Percentiles rank a stretch among this genome's conserved stretches.
These are phyloP conservation scores for Coregonus sp. DNA, from an alignment of 2,797 vertebrate genomes.

Conservation along the genomic window DNA sequence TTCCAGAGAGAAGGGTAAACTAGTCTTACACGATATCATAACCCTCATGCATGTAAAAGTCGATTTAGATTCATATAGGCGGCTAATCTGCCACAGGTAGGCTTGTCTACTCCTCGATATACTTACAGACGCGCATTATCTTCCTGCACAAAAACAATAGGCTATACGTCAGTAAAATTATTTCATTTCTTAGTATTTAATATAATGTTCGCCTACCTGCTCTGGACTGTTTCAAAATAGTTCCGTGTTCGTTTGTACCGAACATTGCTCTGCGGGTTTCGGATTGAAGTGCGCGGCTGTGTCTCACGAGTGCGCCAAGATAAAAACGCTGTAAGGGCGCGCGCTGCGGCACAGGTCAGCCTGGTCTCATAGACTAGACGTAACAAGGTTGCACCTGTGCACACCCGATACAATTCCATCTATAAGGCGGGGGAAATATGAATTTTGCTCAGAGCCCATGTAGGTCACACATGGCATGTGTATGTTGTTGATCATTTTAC, in stretches of 20 bases:
- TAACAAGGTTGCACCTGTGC: neutral
- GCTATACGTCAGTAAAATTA: neutral
- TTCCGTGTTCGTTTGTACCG: conserved; percentile 19
- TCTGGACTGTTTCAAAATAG: conserved; percentile 16
- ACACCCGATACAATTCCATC: neutral
- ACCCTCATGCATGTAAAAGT: neutral
- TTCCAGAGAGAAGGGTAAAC: neutral
- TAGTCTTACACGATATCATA: neutral
- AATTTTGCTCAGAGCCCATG: neutral
- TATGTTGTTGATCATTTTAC: neutral
- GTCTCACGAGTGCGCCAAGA: conserved; percentile 58
- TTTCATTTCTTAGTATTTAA: neutral
- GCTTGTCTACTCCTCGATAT: neutral
- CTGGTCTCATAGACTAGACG: too few relatives aligned
- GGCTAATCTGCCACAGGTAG: neutral
- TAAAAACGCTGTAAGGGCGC: conserved; percentile 47
- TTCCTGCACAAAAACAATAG: neutral
- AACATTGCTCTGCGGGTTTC: conserved; percentile 39
- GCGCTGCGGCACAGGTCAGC: conserved; percentile 29
- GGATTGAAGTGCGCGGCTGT: conserved; percentile 49
- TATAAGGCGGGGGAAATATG: too few relatives aligned
- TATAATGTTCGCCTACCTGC: conserved; percentile 22
- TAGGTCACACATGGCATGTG: neutral
- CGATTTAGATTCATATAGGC: neutral
- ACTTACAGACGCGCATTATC: neutral